Evolutionary conservation across 2,113 vertebrate genomes (phyloP).

Genomic region (Corynorhinus townsendii): DNA sequence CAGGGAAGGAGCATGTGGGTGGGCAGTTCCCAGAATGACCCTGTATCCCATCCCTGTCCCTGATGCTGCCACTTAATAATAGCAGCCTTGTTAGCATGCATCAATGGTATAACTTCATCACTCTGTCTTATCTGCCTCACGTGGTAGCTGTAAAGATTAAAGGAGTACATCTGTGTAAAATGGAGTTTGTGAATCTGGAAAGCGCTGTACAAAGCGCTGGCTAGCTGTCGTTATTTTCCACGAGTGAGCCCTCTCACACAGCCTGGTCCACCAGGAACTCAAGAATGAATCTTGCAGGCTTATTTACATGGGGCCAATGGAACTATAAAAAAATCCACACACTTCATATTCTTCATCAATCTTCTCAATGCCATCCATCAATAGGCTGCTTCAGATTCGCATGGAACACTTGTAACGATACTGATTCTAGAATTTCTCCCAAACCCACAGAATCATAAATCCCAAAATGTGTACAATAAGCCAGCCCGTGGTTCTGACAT

Average conservation of each 20-base stretch:
- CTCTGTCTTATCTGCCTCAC: not conserved
- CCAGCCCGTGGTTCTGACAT: not conserved
- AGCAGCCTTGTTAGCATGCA: not conserved
- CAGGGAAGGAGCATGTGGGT: not conserved
- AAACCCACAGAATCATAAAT: not conserved
- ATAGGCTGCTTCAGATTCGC: not conserved
- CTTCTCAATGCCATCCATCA: not conserved
- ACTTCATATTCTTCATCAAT: not conserved
- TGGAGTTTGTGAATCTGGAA: not conserved
- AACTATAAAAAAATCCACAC: not conserved
- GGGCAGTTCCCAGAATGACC: not conserved
- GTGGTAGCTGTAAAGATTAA: not conserved
- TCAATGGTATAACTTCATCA: not conserved
- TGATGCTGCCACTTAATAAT: not conserved
- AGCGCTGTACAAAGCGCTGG: not conserved
- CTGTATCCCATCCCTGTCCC: not conserved
- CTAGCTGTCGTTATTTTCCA: not conserved
- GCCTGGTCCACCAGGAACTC: not conserved
- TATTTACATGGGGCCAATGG: not conserved
- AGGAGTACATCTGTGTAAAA: not conserved
- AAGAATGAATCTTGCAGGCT: not conserved
- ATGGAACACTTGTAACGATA: not conserved
- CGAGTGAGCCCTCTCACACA: not conserved
- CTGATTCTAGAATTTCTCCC: conserved; percentile 11
- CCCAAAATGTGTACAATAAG: not conserved